These are phyloP conservation scores for Sebastes paucispinis DNA, from an alignment of 2,797 vertebrate genomes.

Conservation along the genomic window DNA sequence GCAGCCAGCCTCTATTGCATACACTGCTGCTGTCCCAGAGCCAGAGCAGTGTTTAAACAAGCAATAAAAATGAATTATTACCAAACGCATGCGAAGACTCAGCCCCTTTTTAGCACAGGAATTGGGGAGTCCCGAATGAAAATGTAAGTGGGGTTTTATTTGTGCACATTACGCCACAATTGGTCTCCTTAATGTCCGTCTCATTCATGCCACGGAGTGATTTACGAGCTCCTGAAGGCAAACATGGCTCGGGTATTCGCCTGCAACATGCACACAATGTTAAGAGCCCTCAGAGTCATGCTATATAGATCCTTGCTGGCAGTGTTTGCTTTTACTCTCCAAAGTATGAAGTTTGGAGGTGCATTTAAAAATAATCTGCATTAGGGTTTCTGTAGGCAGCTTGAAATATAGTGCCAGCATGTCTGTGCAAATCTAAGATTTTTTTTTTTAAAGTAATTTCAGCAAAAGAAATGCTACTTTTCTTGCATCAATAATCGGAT, in stretches of 20 bases:
- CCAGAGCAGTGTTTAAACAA: constrained; percentile 76
- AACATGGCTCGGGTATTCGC: constrained; percentile 76
- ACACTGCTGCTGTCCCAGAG: constrained; percentile 49
- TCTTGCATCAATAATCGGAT: background rate
- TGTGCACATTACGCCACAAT: constrained; percentile 92
- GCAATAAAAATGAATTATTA: constrained; percentile 85
- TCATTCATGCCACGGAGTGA: constrained; percentile 96
- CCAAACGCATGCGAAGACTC: constrained; percentile 68
- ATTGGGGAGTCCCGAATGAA: constrained; percentile 75
- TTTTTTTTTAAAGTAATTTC: background rate
- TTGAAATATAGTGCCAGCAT: background rate
- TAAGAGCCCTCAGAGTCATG: constrained; percentile 46
- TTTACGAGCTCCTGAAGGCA: constrained; percentile 94
- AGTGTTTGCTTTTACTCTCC: constrained; percentile 29
- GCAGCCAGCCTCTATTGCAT: constrained; percentile 35
- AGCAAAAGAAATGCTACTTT: background rate
- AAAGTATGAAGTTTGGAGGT: constrained; percentile 23
- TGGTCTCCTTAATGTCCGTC: constrained; percentile 97
- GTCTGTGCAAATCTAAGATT: background rate
- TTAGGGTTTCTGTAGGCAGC: background rate
- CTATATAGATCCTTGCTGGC: constrained; percentile 27
- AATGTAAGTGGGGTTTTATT: constrained; percentile 83
- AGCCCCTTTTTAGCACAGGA: constrained; percentile 66
- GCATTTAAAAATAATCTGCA: constrained; percentile 17
- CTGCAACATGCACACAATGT: constrained; percentile 68